Base-by-base conservation (phyloP, 2,888 invertebrate genomes). In the Drosophila infuscata region DNA sequence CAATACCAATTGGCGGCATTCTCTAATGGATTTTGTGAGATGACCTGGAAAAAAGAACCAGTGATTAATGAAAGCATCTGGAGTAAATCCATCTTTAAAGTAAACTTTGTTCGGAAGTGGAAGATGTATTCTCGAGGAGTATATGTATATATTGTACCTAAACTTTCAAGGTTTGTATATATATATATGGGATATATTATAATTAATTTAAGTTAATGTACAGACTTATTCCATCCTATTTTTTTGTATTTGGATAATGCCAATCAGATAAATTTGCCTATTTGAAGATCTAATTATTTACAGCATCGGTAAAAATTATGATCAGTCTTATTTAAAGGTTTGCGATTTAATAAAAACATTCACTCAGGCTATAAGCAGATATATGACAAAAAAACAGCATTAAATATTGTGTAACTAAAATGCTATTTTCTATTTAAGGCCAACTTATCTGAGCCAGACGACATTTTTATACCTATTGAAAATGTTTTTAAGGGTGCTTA, bases 1-100 rank as follows among this genome's bases (percentile, higher is more conserved):
- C 96, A 96, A 75, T 94, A 94, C 96, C 96, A 96, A 0, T 92
- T 87, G 0, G 96, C 94, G 0, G 92, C 87, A 73, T 94, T 94
- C 71, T 95, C 94, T 66, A 96, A 91, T 1, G 96, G 95, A 90
- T 96, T 94, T 3, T 93, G 93, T 3, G 96, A 95, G 35, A 95
- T 80, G 52, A 96, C 90, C 94, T 95, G 94, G 0, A 59, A 49
- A 46, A 38, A 20, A n/a, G 7, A 4, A 8, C 8, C n/a, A 46
- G 46, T 6, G 1, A 46, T 25, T 20, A 46, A 15, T 15, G 2
- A 8, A 41, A n/a, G n/a, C 41, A 41, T 5, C n/a, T 41, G 4
- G n/a, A 41, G 9, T 9, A 41, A 41, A 9, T 41, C 41, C n/a
- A 9, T 35, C 12, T 35, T 41, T n/a, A n/a, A n/a, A n/a, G 2